Conservation (phyloP, 2,888 invertebrate genomes). For the Microplitis deprimator region DNA sequence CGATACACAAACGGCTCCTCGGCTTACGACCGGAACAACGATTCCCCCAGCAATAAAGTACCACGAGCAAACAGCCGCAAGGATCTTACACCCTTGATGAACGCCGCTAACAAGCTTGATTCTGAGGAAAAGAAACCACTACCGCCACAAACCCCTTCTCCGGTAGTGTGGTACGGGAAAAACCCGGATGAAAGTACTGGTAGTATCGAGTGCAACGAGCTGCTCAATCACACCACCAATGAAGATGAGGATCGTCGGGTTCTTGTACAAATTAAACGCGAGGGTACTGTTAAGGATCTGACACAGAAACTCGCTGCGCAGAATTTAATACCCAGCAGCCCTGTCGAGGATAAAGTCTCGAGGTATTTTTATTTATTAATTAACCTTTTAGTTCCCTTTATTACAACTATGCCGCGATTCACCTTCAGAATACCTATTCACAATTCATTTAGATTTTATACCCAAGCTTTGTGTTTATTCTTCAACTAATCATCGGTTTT, state of each 20-base stretch:
- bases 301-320: slow-evolving; percentile 88
- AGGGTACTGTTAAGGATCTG: slow-evolving; percentile 90
- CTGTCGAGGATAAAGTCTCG: slow-evolving; percentile 71
- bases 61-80: slow-evolving; percentile 71
- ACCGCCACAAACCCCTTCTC: slow-evolving; percentile 27
- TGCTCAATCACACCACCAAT: slow-evolving; percentile 71
- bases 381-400: background rate
- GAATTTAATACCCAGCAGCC: slow-evolving; percentile 74
- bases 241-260: slow-evolving; percentile 76
- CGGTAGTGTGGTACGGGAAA: slow-evolving; percentile 69
- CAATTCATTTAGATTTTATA: background rate
- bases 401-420: background rate
- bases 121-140: slow-evolving; percentile 73
- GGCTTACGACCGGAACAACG: slow-evolving; percentile 62
- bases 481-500: background rate
- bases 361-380: slow-evolving; percentile 58
- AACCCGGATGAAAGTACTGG: slow-evolving; percentile 72
- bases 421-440: background rate
- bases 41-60: slow-evolving; percentile 66
- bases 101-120: slow-evolving; percentile 75
- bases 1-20: slow-evolving; percentile 65
- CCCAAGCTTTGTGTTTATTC: background rate
- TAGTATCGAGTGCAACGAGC: slow-evolving; percentile 73
- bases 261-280: slow-evolving; percentile 81
- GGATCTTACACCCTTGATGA: slow-evolving; percentile 74